phyloP scores from a whole-genome alignment of 2,797 vertebrate genomes.

The Smutsia temminckii region DNA sequence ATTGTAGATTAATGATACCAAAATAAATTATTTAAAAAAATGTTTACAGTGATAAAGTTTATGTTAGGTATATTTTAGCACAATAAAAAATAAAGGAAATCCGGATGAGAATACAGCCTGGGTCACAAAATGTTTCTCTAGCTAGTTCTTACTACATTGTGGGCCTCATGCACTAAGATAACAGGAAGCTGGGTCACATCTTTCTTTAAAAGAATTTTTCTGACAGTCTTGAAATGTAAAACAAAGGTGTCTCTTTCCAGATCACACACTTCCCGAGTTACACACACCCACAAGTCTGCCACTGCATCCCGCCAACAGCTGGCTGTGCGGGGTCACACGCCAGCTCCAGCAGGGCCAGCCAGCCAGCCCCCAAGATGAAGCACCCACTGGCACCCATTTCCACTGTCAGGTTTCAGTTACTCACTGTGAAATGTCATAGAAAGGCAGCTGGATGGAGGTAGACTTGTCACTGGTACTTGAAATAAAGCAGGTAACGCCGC shows the following conservation, averaged over 20 bases:
- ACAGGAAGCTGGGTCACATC: background rate
- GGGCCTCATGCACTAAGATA: background rate
- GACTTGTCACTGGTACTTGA: background rate
- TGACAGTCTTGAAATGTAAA: constrained; percentile 8
- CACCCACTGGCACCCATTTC: background rate
- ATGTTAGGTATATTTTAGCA: background rate
- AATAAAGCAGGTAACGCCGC: background rate
- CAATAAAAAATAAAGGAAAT: background rate
- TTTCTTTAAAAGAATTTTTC: constrained; percentile 5
- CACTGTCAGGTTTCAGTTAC: background rate
- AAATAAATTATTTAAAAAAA: background rate
- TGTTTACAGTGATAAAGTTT: background rate
- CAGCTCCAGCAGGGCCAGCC: background rate
- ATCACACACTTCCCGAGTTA: background rate
- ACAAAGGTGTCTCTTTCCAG: background rate
- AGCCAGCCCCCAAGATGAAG: background rate
- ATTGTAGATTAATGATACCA: no score
- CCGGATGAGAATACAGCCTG: background rate
- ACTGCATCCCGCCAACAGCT: background rate
- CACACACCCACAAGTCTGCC: background rate
- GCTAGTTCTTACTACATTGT: background rate
- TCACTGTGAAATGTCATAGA: background rate
- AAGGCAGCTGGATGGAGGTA: background rate
- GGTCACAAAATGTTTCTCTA: background rate
- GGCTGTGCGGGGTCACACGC: background rate